Percentiles rank a stretch among this genome's conserved stretches.
phyloP scores from a whole-genome alignment of 2,888 invertebrate genomes.

The Sussaba pulchella region DNA sequence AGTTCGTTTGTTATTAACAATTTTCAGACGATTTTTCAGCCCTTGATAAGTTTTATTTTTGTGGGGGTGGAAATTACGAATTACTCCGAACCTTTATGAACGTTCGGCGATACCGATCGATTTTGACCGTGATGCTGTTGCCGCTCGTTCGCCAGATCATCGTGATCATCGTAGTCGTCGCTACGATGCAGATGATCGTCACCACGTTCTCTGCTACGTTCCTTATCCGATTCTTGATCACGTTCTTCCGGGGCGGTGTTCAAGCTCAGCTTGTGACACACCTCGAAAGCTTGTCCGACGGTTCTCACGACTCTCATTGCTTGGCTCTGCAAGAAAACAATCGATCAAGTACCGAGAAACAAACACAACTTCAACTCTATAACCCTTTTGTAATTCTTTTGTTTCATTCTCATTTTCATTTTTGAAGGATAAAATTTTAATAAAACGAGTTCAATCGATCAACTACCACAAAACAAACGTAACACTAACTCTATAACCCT shows the following conservation, averaged over 20 bases:
- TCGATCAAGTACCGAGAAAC: not conserved
- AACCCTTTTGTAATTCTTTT: not conserved
- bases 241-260: constrained; percentile 84
- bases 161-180: constrained; percentile 85
- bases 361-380: not conserved
- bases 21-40: too few relatives aligned
- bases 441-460: too few relatives aligned
- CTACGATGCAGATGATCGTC: constrained; percentile 79
- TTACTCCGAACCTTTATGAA: constrained; percentile 79
- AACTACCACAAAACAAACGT: not conserved
- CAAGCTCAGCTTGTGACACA: constrained; percentile 97
- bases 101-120: constrained; percentile 79
- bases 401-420: constrained; percentile 1
- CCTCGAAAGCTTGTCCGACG: constrained; percentile 99
- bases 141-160: constrained; percentile 84
- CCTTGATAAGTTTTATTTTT: too few relatives aligned
- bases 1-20: too few relatives aligned
- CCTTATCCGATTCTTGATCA: constrained; percentile 77
- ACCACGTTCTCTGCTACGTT: constrained; percentile 73
- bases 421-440: too few relatives aligned
- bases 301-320: constrained; percentile 99
- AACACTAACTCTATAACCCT: not conserved
- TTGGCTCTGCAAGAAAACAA: constrained; percentile 91
- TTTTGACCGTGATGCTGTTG: constrained; percentile 70
- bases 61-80: too few relatives aligned